These are phyloP conservation scores for Lepus townsendii DNA, from an alignment of 2,797 vertebrate species.

Conservation along the genomic window DNA sequence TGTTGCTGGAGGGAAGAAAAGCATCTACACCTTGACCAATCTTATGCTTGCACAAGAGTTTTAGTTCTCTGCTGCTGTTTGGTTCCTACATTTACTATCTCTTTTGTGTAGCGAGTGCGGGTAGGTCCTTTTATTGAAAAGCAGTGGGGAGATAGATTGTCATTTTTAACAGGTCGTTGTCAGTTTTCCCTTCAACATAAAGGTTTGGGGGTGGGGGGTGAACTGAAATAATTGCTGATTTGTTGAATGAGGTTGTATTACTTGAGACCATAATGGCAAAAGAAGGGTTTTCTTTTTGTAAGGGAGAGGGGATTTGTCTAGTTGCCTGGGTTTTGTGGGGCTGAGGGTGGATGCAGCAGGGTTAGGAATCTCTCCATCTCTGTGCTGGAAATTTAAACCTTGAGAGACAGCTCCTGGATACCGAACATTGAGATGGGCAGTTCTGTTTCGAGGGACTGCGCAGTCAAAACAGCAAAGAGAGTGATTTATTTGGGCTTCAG, in stretches of 20 bases:
- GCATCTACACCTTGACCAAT: constrained; percentile 89
- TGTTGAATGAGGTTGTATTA: constrained; percentile 81
- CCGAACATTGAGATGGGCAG: constrained; percentile 86
- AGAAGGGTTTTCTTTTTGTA: constrained; percentile 73
- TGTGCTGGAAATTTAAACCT: constrained; percentile 84
- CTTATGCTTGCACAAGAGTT: constrained; percentile 88
- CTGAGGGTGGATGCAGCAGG: constrained; percentile 76
- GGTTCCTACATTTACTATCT: constrained; percentile 89
- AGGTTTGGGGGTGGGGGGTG: constrained; percentile 78
- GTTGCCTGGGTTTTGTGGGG: constrained; percentile 85
- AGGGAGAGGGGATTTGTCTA: constrained; percentile 83
- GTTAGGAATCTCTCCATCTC: constrained; percentile 86
- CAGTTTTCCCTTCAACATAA: constrained; percentile 88
- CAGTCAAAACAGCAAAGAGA: constrained; percentile 91
- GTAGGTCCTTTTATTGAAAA: constrained; percentile 83
- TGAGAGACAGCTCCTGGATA: constrained; percentile 81
- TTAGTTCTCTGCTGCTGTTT: constrained; percentile 88
- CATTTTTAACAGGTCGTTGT: constrained; percentile 88
- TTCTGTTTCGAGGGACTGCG: constrained; percentile 89
- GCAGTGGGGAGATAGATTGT: constrained; percentile 85
- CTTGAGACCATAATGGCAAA: constrained; percentile 71
- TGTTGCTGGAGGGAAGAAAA: constrained; percentile 81
- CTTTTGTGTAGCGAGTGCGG: constrained; percentile 83
- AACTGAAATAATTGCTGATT: constrained; percentile 82
- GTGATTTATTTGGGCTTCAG: constrained; percentile 93